Percentiles rank a stretch among this genome's conserved stretches.
Conservation (phyloP, 2,888 invertebrate species). For the Chymomyza amoena region DNA sequence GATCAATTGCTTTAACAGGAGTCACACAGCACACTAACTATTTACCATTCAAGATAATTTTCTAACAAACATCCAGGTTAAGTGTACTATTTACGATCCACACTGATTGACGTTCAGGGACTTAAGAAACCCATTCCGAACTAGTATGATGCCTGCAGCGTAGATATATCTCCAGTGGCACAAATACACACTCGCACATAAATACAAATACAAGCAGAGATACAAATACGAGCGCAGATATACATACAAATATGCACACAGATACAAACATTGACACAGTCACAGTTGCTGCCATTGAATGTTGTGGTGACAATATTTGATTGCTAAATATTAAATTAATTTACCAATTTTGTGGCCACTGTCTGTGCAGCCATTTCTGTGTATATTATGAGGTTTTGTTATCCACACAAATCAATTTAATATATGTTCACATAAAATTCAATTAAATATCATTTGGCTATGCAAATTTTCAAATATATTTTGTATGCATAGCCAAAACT, state of each 20-base stretch:
- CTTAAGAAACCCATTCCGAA: too few relatives aligned
- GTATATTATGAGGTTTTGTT: constrained; percentile 30
- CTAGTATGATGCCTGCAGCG: too few relatives aligned
- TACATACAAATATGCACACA: constrained; percentile 4
- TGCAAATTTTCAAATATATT: constrained; percentile 1
- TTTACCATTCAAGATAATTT: too few relatives aligned
- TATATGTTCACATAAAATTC: constrained; percentile 45
- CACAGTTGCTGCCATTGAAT: constrained; percentile 43
- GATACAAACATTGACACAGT: background rate
- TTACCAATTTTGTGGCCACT: constrained; percentile 61
- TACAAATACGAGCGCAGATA: constrained; percentile 3
- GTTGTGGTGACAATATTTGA: constrained; percentile 71
- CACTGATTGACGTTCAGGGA: too few relatives aligned
- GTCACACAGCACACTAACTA: too few relatives aligned
- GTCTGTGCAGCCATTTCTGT: constrained; percentile 12
- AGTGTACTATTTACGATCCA: too few relatives aligned
- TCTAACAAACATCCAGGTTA: too few relatives aligned
- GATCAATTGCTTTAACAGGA: too few relatives aligned
- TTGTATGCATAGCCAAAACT: background rate
- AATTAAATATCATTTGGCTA: constrained; percentile 39
- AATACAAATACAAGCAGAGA: too few relatives aligned
- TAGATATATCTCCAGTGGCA: too few relatives aligned
- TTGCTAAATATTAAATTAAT: constrained; percentile 71
- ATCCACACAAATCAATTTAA: background rate
- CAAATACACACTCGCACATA: too few relatives aligned